Evolutionary conservation across 2,113 vertebrate genomes (phyloP).

Genomic region (Vanacampus margaritifer): DNA sequence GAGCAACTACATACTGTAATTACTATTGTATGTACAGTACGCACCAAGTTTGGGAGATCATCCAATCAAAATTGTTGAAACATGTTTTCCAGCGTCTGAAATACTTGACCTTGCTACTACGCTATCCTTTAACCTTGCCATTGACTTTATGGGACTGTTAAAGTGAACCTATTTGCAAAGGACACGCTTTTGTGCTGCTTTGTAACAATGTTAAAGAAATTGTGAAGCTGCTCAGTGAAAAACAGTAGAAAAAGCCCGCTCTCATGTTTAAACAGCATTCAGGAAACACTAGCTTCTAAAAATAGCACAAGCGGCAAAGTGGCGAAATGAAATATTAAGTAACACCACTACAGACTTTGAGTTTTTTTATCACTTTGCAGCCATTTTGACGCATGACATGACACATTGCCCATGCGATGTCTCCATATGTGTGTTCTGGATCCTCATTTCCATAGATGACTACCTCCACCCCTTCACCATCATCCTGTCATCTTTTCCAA

Average conservation of each 20-base stretch:
- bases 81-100: too few species aligned
- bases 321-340: conserved; percentile 65
- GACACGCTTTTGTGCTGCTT: background rate
- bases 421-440: conserved; percentile 16
- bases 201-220: background rate
- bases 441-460: background rate
- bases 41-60: too few species aligned
- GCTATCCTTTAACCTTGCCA: background rate
- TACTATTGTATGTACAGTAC: too few species aligned
- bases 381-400: conserved; percentile 25
- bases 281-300: conserved; percentile 48
- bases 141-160: background rate
- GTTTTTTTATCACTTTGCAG: conserved; percentile 34
- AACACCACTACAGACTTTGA: conserved; percentile 49
- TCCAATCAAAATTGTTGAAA: too few species aligned
- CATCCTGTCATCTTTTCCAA: conserved; percentile 13
- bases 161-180: background rate
- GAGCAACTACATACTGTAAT: too few species aligned
- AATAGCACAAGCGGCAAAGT: conserved; percentile 52
- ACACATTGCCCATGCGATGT: conserved; percentile 3
- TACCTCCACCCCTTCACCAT: background rate
- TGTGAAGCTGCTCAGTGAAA: background rate
- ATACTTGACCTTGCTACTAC: background rate
- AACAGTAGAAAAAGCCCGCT: conserved; percentile 30
- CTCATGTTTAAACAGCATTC: conserved; percentile 45